Percentiles rank a stretch among this genome's conserved stretches.
phyloP scores from a whole-genome alignment of 2,888 invertebrate genomes.

The Conistra vaccinii region DNA sequence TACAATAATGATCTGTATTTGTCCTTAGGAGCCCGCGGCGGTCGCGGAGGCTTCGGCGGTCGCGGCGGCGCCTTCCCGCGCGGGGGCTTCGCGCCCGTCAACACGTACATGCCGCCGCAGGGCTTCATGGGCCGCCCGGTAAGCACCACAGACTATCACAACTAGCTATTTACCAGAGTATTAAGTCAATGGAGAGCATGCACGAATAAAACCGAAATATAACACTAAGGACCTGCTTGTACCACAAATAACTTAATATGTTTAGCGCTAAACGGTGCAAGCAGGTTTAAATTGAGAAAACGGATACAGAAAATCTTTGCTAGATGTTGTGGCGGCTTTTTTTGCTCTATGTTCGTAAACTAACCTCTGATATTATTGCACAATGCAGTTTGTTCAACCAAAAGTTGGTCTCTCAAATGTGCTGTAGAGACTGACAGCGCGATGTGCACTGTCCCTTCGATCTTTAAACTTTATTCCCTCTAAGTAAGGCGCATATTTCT shows the following conservation, averaged over 20 bases:
- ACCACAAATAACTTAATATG: neutral
- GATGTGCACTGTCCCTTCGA: neutral
- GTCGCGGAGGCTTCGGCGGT: constrained; percentile 84
- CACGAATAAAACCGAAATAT: neutral
- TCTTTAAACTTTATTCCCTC: neutral
- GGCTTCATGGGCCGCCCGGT: constrained; percentile 87
- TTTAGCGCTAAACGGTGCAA: neutral
- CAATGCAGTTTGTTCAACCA: neutral
- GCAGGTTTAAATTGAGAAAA: neutral
- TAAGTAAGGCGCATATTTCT: neutral
- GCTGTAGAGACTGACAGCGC: neutral
- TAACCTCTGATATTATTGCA: neutral
- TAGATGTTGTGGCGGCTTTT: neutral
- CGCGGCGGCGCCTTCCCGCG: constrained; percentile 86
- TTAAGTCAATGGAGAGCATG: constrained; percentile 9
- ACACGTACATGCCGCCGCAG: constrained; percentile 87
- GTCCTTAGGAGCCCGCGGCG: constrained; percentile 82
- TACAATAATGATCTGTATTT: neutral
- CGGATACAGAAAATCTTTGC: neutral
- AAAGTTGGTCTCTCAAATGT: neutral
- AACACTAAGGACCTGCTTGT: neutral
- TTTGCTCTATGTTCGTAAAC: neutral
- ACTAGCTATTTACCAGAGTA: constrained; percentile 6
- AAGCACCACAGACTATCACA: constrained; percentile 42
- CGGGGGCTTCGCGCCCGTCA: constrained; percentile 86